phyloP scores from a whole-genome alignment of 2,888 invertebrate genomes.

The Sinohyriopsis cumingii region DNA sequence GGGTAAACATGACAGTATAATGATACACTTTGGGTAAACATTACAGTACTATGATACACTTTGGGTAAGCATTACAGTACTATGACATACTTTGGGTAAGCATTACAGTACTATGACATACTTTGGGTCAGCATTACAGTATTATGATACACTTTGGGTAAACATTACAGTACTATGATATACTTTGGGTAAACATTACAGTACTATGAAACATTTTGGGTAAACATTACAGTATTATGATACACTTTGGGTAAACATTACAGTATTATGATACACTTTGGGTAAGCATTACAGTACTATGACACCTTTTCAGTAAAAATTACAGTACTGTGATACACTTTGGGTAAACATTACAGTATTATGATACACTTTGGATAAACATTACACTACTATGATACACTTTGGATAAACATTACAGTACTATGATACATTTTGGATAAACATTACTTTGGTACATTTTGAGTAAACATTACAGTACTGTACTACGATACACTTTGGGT shows the following conservation, averaged over 20 bases:
- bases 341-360: too few species aligned
- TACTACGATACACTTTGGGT: conserved; percentile 90
- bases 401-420: conserved; percentile 79
- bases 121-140: conserved; percentile 78
- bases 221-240: conserved; percentile 49
- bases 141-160: conserved; percentile 89
- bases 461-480: conserved; percentile 78
- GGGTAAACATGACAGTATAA: conserved; percentile 78
- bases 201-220: conserved; percentile 92
- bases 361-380: conserved; percentile 83
- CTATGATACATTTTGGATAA: conserved; percentile 89
- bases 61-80: conserved; percentile 77
- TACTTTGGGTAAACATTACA: conserved; percentile 79
- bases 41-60: conserved; percentile 87
- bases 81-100: conserved; percentile 88
- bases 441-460: conserved; percentile 87
- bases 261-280: conserved; percentile 90
- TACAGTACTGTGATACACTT: conserved; percentile 91
- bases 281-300: conserved; percentile 78
- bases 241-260: too few species aligned
- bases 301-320: conserved; percentile 85
- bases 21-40: conserved; percentile 84
- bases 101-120: conserved; percentile 84
- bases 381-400: conserved; percentile 86
- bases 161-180: conserved; percentile 82